Evolutionary conservation across 1,140 invertebrate genomes (phyloP), one percentile per base, ranked within the genome.

Genomic region (Cydia strobilella): DNA sequence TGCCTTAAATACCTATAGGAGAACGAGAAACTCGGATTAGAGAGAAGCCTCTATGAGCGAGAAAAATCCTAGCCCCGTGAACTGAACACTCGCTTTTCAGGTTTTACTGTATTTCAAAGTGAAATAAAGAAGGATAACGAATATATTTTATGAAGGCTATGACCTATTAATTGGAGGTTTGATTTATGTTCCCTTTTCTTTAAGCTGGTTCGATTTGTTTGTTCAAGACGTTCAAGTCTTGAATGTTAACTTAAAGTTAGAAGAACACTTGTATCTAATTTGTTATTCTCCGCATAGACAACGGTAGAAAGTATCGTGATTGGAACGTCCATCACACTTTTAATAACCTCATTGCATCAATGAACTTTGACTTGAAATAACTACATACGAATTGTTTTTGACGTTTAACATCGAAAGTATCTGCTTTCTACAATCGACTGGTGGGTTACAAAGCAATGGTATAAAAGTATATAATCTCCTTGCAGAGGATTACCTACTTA

Each of bases 311-410:
- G 27, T 35, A 69, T 18, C 31, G 63, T 66, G 63, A 66, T 27
- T 31, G 23, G 25, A 35, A 66, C 15, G 65, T 69, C 18, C 27
- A 69, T 35, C 35, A 69, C 31, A 39, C 35, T 69, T 23, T 2
- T 7, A 66, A 31, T n/a, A 66, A 63, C 25, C 15, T 39, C 65
- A 69, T 39, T 42, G 20, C 3, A 69, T 35, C 27, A n/a, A 69
- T 69, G 31, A 69, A 69, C 65, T 69, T 69, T 39, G 31, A 18
- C 18, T 69, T 69, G 25, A 27, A 65, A 31, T 31, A n/a, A 20
- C 54, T 59, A 59, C 54, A n/a, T n/a, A 59, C 54, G 20, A 59
- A 59, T 20, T 51, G 6, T 51, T 23, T 59, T 59, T 59, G 54
- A 59, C 54, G 20, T 59, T 10, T 20, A 59, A 59, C 54, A 59